phyloP scores from a whole-genome alignment of 37 sponge, comb jelly and placozoan species.

The Diacarnus erythraeanus region DNA sequence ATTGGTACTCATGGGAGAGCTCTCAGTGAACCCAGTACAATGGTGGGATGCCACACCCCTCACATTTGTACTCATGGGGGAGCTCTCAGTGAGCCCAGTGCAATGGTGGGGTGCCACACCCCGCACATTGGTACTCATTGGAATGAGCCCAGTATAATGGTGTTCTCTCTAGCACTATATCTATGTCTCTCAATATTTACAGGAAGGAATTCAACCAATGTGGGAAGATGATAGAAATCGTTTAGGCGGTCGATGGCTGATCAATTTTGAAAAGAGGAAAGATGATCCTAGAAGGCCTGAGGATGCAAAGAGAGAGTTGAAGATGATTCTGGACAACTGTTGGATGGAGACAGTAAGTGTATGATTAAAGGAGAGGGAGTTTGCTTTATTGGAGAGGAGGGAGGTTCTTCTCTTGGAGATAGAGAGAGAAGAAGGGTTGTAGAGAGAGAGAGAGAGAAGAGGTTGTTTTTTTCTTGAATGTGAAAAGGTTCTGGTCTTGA shows the following conservation, averaged over 20 bases:
- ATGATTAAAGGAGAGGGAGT: too few relatives aligned
- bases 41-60: not conserved
- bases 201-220: conserved; percentile 89
- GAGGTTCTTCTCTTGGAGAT: too few relatives aligned
- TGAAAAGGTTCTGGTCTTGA: too few relatives aligned
- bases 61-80: not conserved
- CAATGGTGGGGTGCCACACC: not conserved
- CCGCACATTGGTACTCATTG: not conserved
- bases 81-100: not conserved
- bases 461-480: too few relatives aligned
- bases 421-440: too few relatives aligned
- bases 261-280: conserved; percentile 68
- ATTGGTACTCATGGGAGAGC: not conserved
- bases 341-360: conserved; percentile 79
- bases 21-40: not conserved
- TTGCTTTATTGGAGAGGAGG: too few relatives aligned
- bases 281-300: not conserved
- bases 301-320: conserved; percentile 29
- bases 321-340: conserved; percentile 30
- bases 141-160: not conserved
- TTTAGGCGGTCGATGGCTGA: conserved; percentile 86
- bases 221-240: conserved; percentile 89
- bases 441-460: too few relatives aligned
- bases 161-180: not conserved
- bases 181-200: too few relatives aligned